Conservation (phyloP, 2,888 invertebrate species). For the Choristoneura rosaceana region DNA sequence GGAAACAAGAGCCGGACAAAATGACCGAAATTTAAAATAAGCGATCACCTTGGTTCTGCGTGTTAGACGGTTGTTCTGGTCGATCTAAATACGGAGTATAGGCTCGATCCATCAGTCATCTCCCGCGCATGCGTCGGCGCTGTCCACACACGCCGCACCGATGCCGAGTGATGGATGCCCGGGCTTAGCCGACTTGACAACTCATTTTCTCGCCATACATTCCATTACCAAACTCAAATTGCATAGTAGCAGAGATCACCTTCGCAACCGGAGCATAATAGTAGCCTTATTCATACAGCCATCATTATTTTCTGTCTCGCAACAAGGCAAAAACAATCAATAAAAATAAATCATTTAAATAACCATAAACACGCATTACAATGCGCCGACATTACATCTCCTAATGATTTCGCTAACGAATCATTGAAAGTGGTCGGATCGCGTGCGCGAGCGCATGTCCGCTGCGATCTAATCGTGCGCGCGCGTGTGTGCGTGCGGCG, state of each 20-base stretch:
- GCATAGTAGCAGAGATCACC: conserved; percentile 76
- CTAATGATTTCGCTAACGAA: conserved; percentile 86
- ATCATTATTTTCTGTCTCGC: conserved; percentile 85
- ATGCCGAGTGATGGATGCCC: conserved; percentile 71
- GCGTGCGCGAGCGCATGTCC: conserved; percentile 75
- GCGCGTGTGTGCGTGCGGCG: conserved; percentile 54
- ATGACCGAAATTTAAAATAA: conserved; percentile 18
- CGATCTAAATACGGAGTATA: conserved; percentile 50
- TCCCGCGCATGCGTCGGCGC: conserved; percentile 42
- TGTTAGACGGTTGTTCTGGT: conserved; percentile 26
- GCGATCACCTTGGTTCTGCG: conserved; percentile 33
- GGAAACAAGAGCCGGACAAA: conserved; percentile 8
- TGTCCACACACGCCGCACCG: conserved; percentile 47
- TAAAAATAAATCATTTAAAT: conserved; percentile 86
- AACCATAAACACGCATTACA: conserved; percentile 85
- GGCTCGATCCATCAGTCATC: conserved; percentile 57
- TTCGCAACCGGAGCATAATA: conserved; percentile 77
- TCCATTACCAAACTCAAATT: conserved; percentile 81
- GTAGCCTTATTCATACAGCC: conserved; percentile 79
- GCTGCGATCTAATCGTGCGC: conserved; percentile 58
- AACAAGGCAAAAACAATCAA: conserved; percentile 85
- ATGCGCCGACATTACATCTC: conserved; percentile 84
- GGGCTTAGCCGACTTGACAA: conserved; percentile 75
- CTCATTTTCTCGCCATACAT: conserved; percentile 82
- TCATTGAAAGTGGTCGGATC: conserved; percentile 84